These are phyloP conservation scores for Buteo buteo DNA, from an alignment of 2,113 vertebrate species.

Conservation along the genomic window DNA sequence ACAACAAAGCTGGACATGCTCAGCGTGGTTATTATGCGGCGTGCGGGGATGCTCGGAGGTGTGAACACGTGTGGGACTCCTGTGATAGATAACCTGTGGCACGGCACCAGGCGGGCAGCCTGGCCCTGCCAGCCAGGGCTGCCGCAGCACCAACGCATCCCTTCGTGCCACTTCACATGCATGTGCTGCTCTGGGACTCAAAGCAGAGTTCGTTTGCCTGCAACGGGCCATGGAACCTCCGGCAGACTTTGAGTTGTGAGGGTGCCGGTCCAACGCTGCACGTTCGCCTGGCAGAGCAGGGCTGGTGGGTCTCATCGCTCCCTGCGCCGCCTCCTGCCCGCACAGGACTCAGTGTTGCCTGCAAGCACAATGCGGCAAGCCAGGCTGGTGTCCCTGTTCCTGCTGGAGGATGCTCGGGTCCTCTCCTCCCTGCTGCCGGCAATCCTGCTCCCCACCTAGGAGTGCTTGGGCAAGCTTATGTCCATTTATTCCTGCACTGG, in stretches of 20 bases:
- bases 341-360: no score
- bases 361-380: rapidly evolving
- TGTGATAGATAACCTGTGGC: not conserved
- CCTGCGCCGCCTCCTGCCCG: rapidly evolving
- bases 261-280: rapidly evolving
- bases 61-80: not conserved
- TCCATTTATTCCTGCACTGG: not conserved
- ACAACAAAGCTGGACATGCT: not conserved
- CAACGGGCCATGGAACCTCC: rapidly evolving
- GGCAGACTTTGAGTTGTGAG: not conserved
- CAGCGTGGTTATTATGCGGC: rapidly evolving
- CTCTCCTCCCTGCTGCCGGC: not conserved
- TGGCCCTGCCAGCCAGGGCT: not conserved
- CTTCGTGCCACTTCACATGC: rapidly evolving
- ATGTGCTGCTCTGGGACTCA: rapidly evolving
- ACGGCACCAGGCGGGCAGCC: not conserved
- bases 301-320: rapidly evolving
- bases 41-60: not conserved
- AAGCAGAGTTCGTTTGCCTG: rapidly evolving
- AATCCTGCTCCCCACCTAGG: not conserved
- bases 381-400: not conserved
- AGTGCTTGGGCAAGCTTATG: no score
- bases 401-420: not conserved
- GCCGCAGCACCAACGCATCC: rapidly evolving
- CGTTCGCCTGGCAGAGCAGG: rapidly evolving